phyloP scores from a whole-genome alignment of 2,797 vertebrate species.

The Sebastes dallii region DNA sequence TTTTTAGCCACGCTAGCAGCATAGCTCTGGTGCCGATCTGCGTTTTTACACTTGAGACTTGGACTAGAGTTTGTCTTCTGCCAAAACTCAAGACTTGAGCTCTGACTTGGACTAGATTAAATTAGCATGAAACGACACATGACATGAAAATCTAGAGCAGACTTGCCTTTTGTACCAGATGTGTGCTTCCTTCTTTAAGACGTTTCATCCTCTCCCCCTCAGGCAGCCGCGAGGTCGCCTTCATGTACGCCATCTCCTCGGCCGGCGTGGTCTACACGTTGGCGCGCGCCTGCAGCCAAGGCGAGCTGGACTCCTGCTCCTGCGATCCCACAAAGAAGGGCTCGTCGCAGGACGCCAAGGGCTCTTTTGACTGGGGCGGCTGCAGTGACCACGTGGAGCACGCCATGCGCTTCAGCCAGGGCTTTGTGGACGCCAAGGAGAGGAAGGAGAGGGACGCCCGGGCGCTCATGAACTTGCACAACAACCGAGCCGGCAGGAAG shows the following conservation, averaged over 20 bases:
- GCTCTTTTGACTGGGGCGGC: conserved; percentile 93
- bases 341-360: conserved; percentile 86
- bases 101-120: background rate
- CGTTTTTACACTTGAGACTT: too few species aligned
- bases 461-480: conserved; percentile 95
- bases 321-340: conserved; percentile 94
- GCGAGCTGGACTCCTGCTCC: conserved; percentile 93
- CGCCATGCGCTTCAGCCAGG: conserved; percentile 90
- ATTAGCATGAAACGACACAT: too few species aligned
- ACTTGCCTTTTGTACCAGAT: background rate
- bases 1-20: too few species aligned
- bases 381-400: conserved; percentile 97
- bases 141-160: background rate
- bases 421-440: conserved; percentile 94
- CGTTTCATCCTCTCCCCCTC: background rate
- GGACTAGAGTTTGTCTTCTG: too few species aligned
- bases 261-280: conserved; percentile 94
- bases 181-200: background rate
- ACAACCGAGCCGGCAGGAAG: conserved; percentile 95
- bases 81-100: background rate
- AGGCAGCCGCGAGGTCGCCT: conserved; percentile 96
- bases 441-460: conserved; percentile 90
- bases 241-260: conserved; percentile 95
- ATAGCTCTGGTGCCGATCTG: too few species aligned
- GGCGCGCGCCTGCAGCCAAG: conserved; percentile 95